Evolutionary conservation across 2,113 vertebrate species (phyloP).

Genomic region (Cryptomyrus ogoouensis): DNA sequence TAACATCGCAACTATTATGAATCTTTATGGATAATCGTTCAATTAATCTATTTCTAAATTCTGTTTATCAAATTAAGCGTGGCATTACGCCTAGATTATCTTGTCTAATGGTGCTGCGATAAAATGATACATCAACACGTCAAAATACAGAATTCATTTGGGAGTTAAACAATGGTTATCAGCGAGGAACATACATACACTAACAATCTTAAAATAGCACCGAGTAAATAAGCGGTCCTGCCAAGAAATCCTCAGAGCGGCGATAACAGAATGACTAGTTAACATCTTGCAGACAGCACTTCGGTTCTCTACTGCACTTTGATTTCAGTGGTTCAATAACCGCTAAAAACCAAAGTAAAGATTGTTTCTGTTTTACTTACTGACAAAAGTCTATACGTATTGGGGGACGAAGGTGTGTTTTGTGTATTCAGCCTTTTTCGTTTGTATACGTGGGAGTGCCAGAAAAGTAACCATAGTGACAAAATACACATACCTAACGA

Average conservation of each 20-base stretch:
- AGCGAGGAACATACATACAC: not conserved
- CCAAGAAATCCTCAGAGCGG: conserved; percentile 1
- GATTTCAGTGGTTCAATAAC: not conserved
- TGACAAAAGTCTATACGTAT: not conserved
- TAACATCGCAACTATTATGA: not conserved
- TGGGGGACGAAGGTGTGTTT: not conserved
- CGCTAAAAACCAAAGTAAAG: not conserved
- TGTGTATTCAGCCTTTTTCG: not conserved
- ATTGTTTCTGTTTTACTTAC: not conserved
- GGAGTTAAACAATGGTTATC: conserved; percentile 4
- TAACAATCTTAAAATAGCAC: conserved; percentile 3
- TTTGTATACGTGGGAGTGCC: not conserved
- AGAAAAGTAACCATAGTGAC: conserved; percentile 12
- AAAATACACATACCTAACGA: conserved; percentile 4
- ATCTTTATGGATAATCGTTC: not conserved
- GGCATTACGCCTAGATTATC: not conserved
- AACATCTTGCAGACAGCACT: not conserved
- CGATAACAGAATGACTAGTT: conserved; percentile 10
- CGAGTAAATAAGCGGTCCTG: not conserved
- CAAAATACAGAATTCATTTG: not conserved
- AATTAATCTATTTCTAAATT: not conserved
- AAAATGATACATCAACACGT: not conserved
- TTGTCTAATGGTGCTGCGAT: not conserved
- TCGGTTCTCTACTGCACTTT: not conserved
- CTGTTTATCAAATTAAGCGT: not conserved